Evolutionary conservation across 2,113 vertebrate genomes (phyloP), one percentile per base, ranked within the genome.

Genomic region (Cryptotis parvus): DNA sequence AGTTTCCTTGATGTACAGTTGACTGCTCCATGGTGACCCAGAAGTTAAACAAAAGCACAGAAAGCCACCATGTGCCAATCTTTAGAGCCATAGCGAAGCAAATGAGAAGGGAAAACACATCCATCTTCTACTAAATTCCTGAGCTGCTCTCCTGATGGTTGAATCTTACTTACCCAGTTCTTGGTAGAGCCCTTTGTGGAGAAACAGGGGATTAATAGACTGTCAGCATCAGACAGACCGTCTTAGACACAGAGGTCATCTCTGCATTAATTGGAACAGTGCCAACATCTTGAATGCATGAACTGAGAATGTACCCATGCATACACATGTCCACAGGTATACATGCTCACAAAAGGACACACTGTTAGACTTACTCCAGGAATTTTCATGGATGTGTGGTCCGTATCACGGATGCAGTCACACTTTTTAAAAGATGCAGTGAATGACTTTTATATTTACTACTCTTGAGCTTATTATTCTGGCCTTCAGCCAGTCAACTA

Each of bases 121-220:
- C 14, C 1, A 0, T 22, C 0, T 27, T 39, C 33, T 27, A 6
- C 16, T 3, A 5, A 37, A 24, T 24, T 27, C 10, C 3, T 0
- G 9, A 58, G 24, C 12, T 11, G 22, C 20, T 69, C 1, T 61
- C 63, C 63, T 65, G 63, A 58, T 58, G 55, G 16, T 9, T 12
- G 18, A 8, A 1, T 37, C 37, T 14, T 3, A 14, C 61, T 26
- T 6, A 11, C 33, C 4, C 0, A 3, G 31, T 29, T 52, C 52
- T 87, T 20, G 0, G 4, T 20, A 41, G 14, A 31, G 65, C 14
- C 31, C 72, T 22, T 6, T 9, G 6, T 12, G 55, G 22, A 5
- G 9, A 35, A 41, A 12, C 1, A 65, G 45, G 27, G 16, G 11
- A 18, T 31, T 11, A 66, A 29, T 24, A 35, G 82, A 49, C 14